phyloP scores from a whole-genome alignment of 2,113 vertebrate species.

The Myrmophylax atrothorax region DNA sequence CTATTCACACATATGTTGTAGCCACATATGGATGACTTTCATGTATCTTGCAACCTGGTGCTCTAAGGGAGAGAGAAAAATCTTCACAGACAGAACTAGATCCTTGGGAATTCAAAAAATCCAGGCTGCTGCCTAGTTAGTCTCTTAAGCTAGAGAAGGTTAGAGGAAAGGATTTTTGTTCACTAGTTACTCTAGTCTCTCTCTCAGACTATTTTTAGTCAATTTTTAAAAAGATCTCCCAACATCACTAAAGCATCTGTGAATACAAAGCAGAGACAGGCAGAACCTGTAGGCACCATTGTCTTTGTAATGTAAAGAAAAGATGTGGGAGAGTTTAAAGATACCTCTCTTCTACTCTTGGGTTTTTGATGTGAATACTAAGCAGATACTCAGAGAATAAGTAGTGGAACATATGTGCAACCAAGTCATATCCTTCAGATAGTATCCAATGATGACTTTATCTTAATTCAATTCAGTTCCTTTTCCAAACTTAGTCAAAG shows the following conservation, averaged over 20 bases:
- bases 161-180: neutral
- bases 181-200: neutral
- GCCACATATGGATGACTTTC: neutral
- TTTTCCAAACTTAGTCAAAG: neutral
- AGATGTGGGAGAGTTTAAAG: neutral
- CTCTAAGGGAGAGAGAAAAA: neutral
- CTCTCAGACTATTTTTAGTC: neutral
- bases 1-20: rapidly evolving
- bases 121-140: neutral
- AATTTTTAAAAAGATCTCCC: neutral
- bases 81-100: neutral
- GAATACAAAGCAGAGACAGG: neutral
- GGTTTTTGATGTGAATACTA: neutral
- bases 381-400: neutral
- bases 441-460: neutral
- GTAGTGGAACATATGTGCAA: neutral
- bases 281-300: neutral
- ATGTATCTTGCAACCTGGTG: neutral
- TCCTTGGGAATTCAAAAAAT: neutral
- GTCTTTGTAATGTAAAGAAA: neutral
- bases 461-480: neutral
- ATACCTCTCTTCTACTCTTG: neutral
- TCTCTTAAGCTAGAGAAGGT: neutral
- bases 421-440: neutral
- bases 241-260: neutral